Base-by-base conservation (phyloP, 2,113 vertebrate genomes). In the Dolichallabes microphthalmus region DNA sequence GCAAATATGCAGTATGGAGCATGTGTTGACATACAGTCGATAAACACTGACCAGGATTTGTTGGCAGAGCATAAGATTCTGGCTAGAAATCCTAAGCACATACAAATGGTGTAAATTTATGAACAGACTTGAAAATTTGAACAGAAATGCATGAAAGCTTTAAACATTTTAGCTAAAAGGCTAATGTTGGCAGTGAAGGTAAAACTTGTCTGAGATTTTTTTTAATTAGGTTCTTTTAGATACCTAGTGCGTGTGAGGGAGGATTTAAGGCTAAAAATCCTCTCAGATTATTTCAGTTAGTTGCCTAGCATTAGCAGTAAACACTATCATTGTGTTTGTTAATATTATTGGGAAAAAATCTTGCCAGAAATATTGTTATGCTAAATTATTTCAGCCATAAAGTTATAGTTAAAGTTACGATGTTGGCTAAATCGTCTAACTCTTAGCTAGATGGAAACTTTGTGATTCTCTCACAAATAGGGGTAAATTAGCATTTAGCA, bases 31-130 rank as follows among this genome's bases (percentile, higher is more conserved):
- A 35, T 79, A 30, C 20, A 35, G 76, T 53, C 39, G 45, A 64
- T 82, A 82, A 66, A 50, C 61, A 66, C 50, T 20, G 76, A 79
- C 76, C 32, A 79, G 53, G 55, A 55, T 60, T 79, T 35, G 30
- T 7, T 79, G 55, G 76, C 55, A 79, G 76, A 79, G 27, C 53
- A 32, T 11, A 19, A 45, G 27, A 35, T 20, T 58, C 75, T 58
- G 15, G 10, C 27, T 79, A 60, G 10, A 10, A 7, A 60, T 25
- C 20, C 76, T 22, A 19, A 2, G 0, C 30, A 57, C 30, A 58
- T 78, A 78, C 58, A 58, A 79, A 79, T 6, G 22, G 76, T 60
- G 58, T 53, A n/a, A 45, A 27, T 53, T 75, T 39, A 35, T 32
- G 20, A 79, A 79, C 39, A 60, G 4, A 30, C 4, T 77, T 57